Percentiles rank a stretch among this genome's conserved stretches.
Evolutionary conservation across 2,888 invertebrate species (phyloP).

Genomic region (Encarsia formosa): DNA sequence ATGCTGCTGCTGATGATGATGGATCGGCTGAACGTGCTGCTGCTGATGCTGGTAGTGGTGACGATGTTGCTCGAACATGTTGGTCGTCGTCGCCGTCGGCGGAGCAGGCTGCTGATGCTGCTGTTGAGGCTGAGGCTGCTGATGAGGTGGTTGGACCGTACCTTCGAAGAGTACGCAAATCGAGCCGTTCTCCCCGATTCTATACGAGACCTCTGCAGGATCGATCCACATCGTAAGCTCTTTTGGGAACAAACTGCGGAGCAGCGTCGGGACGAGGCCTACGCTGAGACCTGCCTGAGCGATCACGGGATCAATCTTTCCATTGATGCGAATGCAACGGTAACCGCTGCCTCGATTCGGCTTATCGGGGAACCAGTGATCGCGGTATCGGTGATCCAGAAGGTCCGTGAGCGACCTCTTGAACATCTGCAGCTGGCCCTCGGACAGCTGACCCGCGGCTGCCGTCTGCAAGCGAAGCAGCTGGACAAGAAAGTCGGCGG

Average conservation of each 20-base stretch:
- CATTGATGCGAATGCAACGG: constrained; percentile 68
- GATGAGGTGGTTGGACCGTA: background rate
- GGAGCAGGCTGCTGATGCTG: background rate
- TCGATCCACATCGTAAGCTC: constrained; percentile 77
- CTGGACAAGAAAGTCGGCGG: constrained; percentile 54
- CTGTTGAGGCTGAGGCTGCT: background rate
- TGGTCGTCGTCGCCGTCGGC: constrained; percentile 24
- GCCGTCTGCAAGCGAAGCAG: constrained; percentile 50
- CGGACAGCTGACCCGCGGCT: constrained; percentile 44
- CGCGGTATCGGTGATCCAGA: constrained; percentile 54
- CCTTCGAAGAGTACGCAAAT: constrained; percentile 58
- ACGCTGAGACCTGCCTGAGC: constrained; percentile 62
- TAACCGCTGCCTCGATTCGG: constrained; percentile 70
- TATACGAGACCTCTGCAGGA: constrained; percentile 66
- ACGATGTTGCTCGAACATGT: constrained; percentile 7
- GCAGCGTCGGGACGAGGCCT: constrained; percentile 59
- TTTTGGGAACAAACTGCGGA: constrained; percentile 60
- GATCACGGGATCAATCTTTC: constrained; percentile 66
- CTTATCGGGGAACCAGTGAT: constrained; percentile 72
- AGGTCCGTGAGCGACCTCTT: constrained; percentile 52
- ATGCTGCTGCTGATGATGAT: constrained; percentile 20
- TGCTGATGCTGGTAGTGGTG: constrained; percentile 13
- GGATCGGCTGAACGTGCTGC: background rate
- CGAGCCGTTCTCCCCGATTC: constrained; percentile 64
- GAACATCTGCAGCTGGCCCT: constrained; percentile 53